Evolutionary conservation across 2,113 vertebrate genomes (phyloP).

Genomic region (Tringa solitaria): DNA sequence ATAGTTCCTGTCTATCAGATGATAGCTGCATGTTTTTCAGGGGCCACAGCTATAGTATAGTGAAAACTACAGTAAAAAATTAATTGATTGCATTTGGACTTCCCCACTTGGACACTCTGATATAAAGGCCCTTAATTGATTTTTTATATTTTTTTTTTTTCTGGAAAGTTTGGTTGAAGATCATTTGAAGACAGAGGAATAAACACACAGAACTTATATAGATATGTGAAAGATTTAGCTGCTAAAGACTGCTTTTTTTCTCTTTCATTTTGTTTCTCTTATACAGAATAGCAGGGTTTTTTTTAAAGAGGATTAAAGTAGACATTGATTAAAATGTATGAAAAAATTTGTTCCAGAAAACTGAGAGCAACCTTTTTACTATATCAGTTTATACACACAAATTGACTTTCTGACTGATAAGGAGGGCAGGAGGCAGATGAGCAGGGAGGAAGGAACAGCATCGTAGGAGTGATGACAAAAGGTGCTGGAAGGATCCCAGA

Average conservation of each 20-base stretch:
- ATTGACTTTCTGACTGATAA: not conserved
- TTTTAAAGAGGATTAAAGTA: not conserved
- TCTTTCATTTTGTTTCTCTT: not conserved
- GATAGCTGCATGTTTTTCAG: not conserved
- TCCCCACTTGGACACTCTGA: not conserved
- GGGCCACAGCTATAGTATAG: not conserved
- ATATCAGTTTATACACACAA: not conserved
- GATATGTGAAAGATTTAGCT: not conserved
- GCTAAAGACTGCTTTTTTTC: not conserved
- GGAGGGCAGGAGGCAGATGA: not conserved
- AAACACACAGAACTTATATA: not conserved
- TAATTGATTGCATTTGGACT: not conserved
- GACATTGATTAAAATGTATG: not conserved
- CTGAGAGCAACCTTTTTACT: not conserved
- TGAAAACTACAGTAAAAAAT: not conserved
- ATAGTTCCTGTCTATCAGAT: not conserved
- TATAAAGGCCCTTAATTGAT: not conserved
- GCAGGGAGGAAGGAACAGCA: not conserved
- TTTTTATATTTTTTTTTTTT: not conserved
- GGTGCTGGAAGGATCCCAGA: not conserved
- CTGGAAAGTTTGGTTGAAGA: not conserved
- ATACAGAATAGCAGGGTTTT: not conserved
- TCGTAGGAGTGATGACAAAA: not conserved
- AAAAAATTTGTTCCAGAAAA: not conserved
- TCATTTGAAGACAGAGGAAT: not conserved